These are phyloP conservation scores for Columba janthina DNA, from an alignment of 2,113 vertebrate species.

Conservation along the genomic window DNA sequence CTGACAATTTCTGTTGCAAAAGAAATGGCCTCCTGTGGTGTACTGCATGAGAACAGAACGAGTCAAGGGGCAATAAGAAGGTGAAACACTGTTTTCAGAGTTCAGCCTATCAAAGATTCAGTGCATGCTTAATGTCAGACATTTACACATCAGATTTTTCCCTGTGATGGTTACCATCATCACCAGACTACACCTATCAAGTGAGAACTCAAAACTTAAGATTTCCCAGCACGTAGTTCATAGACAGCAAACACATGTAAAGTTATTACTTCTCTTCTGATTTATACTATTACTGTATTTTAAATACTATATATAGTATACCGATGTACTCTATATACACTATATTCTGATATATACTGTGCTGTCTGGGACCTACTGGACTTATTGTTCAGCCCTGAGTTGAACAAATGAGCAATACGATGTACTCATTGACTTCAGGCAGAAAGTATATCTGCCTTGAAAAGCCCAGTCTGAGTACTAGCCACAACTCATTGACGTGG, in stretches of 20 bases:
- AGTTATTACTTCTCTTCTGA: background rate
- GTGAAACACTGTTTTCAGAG: background rate
- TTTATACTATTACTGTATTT: background rate
- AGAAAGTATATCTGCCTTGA: background rate
- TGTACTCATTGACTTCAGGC: too few relatives aligned
- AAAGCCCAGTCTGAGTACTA: background rate
- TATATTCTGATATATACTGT: background rate
- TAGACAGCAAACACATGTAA: background rate
- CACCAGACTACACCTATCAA: fast-evolving
- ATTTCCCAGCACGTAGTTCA: background rate
- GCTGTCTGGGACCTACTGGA: background rate
- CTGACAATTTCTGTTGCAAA: background rate
- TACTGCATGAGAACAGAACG: background rate
- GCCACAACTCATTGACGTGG: fast-evolving
- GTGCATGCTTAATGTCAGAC: fast-evolving
- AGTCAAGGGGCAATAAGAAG: background rate
- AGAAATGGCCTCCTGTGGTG: fast-evolving
- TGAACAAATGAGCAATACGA: background rate
- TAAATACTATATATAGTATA: too few relatives aligned
- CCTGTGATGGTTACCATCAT: background rate
- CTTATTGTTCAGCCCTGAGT: background rate
- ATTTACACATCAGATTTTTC: background rate
- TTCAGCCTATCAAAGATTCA: background rate
- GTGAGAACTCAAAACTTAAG: background rate
- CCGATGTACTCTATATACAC: background rate